A percentile compares a stretch with the other conserved stretches of the same genome.
Evolutionary conservation across 2,113 vertebrate species (phyloP).

Genomic region (Callaeas wilsoni): DNA sequence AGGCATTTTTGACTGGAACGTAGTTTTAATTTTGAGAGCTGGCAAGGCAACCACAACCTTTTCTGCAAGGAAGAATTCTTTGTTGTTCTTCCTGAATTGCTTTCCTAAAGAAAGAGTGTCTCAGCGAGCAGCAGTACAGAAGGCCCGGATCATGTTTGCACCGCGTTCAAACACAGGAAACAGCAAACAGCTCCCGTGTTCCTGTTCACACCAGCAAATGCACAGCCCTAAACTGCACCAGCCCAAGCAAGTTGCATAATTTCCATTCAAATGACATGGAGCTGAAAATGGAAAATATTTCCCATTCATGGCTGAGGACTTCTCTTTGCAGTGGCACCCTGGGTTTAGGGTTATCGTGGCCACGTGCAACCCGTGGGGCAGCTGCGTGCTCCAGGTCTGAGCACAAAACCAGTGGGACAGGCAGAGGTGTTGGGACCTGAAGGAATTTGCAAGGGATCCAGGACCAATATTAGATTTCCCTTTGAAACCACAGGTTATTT

Average conservation of each 20-base stretch:
- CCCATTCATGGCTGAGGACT: neutral
- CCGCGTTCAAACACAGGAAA: neutral
- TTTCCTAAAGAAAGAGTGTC: neutral
- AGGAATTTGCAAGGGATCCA: neutral
- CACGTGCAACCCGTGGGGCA: fast-evolving
- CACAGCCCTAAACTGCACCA: too few relatives aligned
- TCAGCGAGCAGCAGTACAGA: neutral
- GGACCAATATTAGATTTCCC: neutral
- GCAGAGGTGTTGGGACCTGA: neutral
- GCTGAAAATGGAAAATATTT: neutral
- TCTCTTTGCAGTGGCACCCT: fast-evolving
- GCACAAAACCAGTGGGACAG: neutral
- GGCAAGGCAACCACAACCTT: slow-evolving; percentile 19
- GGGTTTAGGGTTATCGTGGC: fast-evolving
- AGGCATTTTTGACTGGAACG: slow-evolving; percentile 59
- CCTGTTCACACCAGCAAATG: neutral
- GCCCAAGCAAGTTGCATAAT: neutral
- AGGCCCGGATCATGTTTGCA: neutral
- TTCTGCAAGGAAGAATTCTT: slow-evolving; percentile 17
- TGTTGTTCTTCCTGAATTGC: neutral
- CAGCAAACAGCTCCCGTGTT: neutral
- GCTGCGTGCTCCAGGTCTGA: neutral
- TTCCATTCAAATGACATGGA: neutral
- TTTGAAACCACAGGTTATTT: neutral
- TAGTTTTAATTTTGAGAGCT: slow-evolving; percentile 53